phyloP scores from a whole-genome alignment of 2,888 invertebrate species.

The Xylophagus ater region DNA sequence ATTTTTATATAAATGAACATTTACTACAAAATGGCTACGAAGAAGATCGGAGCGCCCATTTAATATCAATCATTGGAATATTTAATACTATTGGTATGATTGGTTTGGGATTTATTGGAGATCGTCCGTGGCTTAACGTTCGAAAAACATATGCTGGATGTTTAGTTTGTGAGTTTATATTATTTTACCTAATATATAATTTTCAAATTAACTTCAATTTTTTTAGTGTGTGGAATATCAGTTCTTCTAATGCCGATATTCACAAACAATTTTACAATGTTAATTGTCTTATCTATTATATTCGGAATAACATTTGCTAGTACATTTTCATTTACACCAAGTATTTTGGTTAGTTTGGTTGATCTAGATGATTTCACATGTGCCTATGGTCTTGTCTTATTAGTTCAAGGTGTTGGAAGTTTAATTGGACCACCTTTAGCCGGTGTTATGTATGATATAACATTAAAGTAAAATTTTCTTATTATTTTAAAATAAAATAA shows the following conservation, averaged over 20 bases:
- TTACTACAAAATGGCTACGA: conserved; percentile 58
- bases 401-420: conserved; percentile 89
- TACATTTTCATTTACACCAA: conserved; percentile 82
- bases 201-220: neutral
- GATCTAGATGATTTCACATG: conserved; percentile 85
- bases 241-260: conserved; percentile 35
- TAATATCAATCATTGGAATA: conserved; percentile 78
- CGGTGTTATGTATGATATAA: conserved; percentile 46
- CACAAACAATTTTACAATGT: conserved; percentile 26
- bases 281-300: conserved; percentile 42
- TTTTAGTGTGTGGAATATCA: conserved; percentile 35
- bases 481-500: neutral
- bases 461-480: conserved; percentile 25
- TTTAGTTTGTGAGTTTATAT: conserved; percentile 42
- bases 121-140: conserved; percentile 72
- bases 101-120: conserved; percentile 78
- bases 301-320: conserved; percentile 89
- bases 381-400: conserved; percentile 78
- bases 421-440: conserved; percentile 85
- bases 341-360: conserved; percentile 77
- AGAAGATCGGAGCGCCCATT: conserved; percentile 61
- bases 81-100: conserved; percentile 87
- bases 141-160: conserved; percentile 72
- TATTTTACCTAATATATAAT: neutral
- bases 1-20: conserved; percentile 84